Evolutionary conservation across 1,140 invertebrate species (phyloP).

Genomic region (Neodiprion pinetum): DNA sequence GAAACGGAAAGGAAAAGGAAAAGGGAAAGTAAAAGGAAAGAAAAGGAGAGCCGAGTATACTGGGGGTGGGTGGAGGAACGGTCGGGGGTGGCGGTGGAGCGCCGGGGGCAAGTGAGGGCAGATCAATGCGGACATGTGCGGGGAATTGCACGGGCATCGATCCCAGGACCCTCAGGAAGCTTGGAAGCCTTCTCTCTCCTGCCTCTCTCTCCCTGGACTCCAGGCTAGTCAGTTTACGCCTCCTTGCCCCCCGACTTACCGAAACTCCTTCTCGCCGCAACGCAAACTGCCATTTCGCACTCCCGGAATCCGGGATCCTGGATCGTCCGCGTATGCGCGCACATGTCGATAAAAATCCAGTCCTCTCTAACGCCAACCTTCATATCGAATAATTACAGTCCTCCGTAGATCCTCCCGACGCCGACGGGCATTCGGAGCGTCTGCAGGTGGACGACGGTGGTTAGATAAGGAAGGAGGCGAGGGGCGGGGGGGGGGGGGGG

Average conservation of each 20-base stretch:
- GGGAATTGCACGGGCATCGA: constrained; percentile 61
- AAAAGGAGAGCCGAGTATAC: constrained; percentile 2
- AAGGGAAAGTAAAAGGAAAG: constrained; percentile 11
- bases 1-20: constrained; percentile 13
- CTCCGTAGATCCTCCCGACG: constrained; percentile 29
- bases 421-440: background rate
- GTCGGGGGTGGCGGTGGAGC: constrained; percentile 23
- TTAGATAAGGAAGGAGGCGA: background rate
- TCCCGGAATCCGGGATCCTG: constrained; percentile 14
- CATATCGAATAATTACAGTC: constrained; percentile 9
- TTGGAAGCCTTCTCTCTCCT: constrained; percentile 21
- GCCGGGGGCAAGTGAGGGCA: constrained; percentile 55
- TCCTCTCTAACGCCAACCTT: constrained; percentile 13
- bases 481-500: background rate
- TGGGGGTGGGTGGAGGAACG: constrained; percentile 1
- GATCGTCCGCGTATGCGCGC: constrained; percentile 17
- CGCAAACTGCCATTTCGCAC: constrained; percentile 23
- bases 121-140: constrained; percentile 63
- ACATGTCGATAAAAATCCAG: background rate
- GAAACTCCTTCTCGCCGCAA: constrained; percentile 16
- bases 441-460: background rate
- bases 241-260: constrained; percentile 33
- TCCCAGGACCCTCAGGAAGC: constrained; percentile 52
- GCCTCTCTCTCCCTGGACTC: constrained; percentile 16
- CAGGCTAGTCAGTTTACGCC: constrained; percentile 25